Conservation (phyloP, 2,797 vertebrate species). For the Molossus alvarezi region DNA sequence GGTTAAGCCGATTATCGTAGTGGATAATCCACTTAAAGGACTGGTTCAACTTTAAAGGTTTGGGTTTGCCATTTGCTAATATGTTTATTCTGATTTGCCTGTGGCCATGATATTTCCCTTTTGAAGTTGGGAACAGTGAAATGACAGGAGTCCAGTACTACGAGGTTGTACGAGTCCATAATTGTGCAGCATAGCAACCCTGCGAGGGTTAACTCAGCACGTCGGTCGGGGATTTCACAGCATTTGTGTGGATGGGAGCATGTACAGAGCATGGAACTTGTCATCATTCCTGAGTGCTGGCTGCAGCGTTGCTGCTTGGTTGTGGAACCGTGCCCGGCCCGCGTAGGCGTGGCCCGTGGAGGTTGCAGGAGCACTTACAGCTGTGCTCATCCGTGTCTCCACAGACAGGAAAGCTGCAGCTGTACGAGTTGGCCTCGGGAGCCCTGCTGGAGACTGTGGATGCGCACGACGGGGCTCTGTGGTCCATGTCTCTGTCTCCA, state of each 20-base stretch:
- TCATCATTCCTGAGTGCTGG: neutral
- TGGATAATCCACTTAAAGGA: neutral
- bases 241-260: neutral
- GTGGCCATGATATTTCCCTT: neutral
- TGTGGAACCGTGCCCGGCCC: neutral
- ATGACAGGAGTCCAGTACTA: neutral
- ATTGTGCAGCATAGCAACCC: neutral
- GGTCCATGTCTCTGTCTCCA: slow-evolving; percentile 96
- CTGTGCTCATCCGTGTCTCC: slow-evolving; percentile 48
- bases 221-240: neutral
- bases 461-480: slow-evolving; percentile 94
- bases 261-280: neutral
- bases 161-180: no score
- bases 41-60: neutral
- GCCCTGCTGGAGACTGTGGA: slow-evolving; percentile 93
- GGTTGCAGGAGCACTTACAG: neutral
- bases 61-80: neutral
- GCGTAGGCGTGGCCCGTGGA: neutral
- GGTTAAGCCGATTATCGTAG: neutral
- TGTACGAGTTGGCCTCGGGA: slow-evolving; percentile 97
- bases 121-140: neutral
- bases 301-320: neutral
- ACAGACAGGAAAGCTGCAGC: slow-evolving; percentile 96
- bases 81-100: neutral
- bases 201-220: neutral